Base-by-base conservation (phyloP, 2,888 invertebrate genomes). In the Acanthoscelides obtectus region DNA sequence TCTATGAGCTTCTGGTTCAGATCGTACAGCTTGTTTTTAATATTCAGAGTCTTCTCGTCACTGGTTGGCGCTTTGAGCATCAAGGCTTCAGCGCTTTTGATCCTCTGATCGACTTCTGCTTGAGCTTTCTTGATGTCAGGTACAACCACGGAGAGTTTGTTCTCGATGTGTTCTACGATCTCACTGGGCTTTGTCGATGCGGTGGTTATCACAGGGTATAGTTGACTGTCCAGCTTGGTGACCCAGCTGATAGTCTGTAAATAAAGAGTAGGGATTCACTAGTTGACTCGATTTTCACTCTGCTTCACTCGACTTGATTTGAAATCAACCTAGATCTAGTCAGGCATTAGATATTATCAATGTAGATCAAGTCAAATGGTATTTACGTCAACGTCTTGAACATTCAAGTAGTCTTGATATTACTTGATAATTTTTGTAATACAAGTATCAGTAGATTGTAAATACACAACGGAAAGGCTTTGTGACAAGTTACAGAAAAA, bases 191-290 rank as follows among this genome's bases (percentile, higher is more conserved):
- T 88, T 67, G 88, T 87, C 2, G 91, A 88, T 73, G 88, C 87
- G 20, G 90, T 89, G 68, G 90, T 91, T 76, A 94, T 90, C 68
- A 93, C 88, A 22, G 94, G 94, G 87, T 93, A 94, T 72, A 94
- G 85, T 80, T 93, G 92, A 68, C 89, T 88, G 81, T 93, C 91
- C 79, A 93, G 87, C 84, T 91, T 89, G 2, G 90, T 88, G 77
- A 90, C 90, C 88, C 90, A 90, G 77, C 88, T 88, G 75, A 91
- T 87, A 22, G 89, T 90, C 91, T 92, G 80, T 21, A 84, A 81
- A 75, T n/a, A n/a, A n/a, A n/a, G n/a, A n/a, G n/a, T n/a, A n/a
- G n/a, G n/a, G n/a, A n/a, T n/a, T n/a, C n/a, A n/a, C n/a, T n/a
- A n/a, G n/a, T n/a, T n/a, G n/a, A n/a, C n/a, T n/a, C n/a, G n/a